A percentile compares a stretch with the other conserved stretches of the same genome.
These are phyloP conservation scores for Danio choprae DNA, from an alignment of 2,797 vertebrate genomes.

Conservation along the genomic window DNA sequence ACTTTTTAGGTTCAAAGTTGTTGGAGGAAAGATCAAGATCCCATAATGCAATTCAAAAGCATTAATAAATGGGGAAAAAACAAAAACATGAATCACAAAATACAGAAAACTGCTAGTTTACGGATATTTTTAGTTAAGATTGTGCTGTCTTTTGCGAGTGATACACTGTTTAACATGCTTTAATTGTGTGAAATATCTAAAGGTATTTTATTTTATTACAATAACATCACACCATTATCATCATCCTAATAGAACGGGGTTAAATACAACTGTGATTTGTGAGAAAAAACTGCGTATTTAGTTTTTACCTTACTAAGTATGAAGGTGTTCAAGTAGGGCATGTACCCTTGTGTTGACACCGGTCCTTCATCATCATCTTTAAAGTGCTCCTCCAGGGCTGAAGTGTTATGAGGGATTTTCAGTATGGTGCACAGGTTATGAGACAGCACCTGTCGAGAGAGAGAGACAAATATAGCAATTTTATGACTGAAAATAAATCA, in stretches of 20 bases:
- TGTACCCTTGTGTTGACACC: constrained; percentile 97
- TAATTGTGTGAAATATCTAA: too few species aligned
- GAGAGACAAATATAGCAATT: neutral
- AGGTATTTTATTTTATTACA: neutral
- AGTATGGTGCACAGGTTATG: constrained; percentile 94
- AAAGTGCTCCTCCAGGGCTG: constrained; percentile 96
- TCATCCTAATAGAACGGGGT: neutral
- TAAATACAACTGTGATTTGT: neutral
- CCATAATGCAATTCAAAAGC: too few species aligned
- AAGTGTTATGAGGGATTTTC: constrained; percentile 90
- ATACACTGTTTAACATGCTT: neutral
- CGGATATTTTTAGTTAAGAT: neutral
- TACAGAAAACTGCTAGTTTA: too few species aligned
- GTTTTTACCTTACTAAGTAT: constrained; percentile 92
- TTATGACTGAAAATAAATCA: too few species aligned
- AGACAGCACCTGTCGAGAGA: constrained; percentile 87
- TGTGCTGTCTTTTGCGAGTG: neutral
- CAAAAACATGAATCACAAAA: too few species aligned
- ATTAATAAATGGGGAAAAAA: too few species aligned
- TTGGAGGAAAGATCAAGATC: too few species aligned
- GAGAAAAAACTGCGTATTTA: constrained; percentile 16
- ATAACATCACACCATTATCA: neutral
- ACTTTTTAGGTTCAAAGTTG: too few species aligned
- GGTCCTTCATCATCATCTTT: constrained; percentile 95
- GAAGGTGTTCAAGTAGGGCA: constrained; percentile 97